phyloP scores from a whole-genome alignment of 2,797 vertebrate species.

The Sebastes ruberrimus region DNA sequence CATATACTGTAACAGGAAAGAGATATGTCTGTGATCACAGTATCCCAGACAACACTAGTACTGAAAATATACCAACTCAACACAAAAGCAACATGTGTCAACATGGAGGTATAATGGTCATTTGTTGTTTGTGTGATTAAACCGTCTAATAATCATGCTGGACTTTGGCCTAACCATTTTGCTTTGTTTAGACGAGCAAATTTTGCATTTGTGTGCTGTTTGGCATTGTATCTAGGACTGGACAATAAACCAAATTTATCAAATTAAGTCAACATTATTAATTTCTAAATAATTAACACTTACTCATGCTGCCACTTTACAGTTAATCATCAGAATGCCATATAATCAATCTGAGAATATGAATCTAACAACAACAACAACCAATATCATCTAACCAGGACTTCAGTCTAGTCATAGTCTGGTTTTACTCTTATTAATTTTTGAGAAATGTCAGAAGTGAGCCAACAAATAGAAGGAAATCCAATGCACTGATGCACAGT shows the following conservation, averaged over 20 bases:
- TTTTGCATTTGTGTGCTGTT: background rate
- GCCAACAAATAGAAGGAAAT: background rate
- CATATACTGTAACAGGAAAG: background rate
- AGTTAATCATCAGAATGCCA: background rate
- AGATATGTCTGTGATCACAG: too few relatives aligned
- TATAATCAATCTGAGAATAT: background rate
- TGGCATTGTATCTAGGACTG: background rate
- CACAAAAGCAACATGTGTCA: too few relatives aligned
- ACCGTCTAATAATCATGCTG: background rate
- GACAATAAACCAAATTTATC: background rate
- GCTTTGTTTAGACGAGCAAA: background rate
- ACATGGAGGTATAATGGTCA: too few relatives aligned
- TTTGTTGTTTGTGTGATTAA: background rate
- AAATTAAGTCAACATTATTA: background rate
- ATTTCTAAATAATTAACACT: background rate
- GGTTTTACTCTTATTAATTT: background rate
- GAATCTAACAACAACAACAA: background rate
- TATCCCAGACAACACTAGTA: too few relatives aligned
- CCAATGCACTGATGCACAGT: background rate
- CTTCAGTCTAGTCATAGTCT: background rate
- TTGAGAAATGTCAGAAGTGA: background rate
- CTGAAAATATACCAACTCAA: too few relatives aligned
- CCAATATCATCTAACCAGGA: background rate
- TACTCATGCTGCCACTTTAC: background rate
- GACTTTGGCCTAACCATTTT: background rate